Evolutionary conservation across 1,140 invertebrate genomes (phyloP).

Genomic region (Phymorhynchus buccinoides): DNA sequence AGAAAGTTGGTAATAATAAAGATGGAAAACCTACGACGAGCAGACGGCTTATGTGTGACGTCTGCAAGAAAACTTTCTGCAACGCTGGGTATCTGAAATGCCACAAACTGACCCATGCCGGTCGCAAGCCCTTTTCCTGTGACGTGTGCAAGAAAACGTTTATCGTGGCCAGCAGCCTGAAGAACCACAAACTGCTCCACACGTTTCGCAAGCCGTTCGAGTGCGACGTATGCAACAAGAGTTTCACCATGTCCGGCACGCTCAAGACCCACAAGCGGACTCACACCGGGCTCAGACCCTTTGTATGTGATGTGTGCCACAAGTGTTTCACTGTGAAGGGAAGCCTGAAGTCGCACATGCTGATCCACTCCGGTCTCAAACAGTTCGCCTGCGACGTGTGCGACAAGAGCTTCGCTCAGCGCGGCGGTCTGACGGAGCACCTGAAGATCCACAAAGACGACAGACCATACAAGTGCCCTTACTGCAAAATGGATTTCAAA

Average conservation of each 20-base stretch:
- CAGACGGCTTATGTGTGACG: conserved; percentile 75
- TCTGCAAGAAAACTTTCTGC: conserved; percentile 91
- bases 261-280: too few relatives aligned
- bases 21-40: too few relatives aligned
- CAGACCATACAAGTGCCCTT: too few relatives aligned
- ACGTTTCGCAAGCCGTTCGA: conserved; percentile 66
- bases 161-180: conserved; percentile 65
- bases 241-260: too few relatives aligned
- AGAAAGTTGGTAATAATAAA: too few relatives aligned
- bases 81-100: conserved; percentile 87
- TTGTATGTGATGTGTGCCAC: conserved; percentile 31
- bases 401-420: too few relatives aligned
- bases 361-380: too few relatives aligned
- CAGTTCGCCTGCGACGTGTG: too few relatives aligned
- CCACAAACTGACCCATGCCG: conserved; percentile 87
- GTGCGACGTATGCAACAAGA: conserved; percentile 38
- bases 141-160: conserved; percentile 58
- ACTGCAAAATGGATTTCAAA: too few relatives aligned
- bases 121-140: conserved; percentile 84
- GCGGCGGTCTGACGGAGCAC: too few relatives aligned
- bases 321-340: conserved; percentile 39
- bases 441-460: too few relatives aligned
- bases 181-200: conserved; percentile 94
- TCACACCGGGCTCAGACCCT: too few relatives aligned
- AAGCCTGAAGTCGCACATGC: conserved; percentile 30